Evolutionary conservation across 2,797 vertebrate genomes (phyloP), one percentile per base, ranked within the genome.

Genomic region (Monodelphis domestica): DNA sequence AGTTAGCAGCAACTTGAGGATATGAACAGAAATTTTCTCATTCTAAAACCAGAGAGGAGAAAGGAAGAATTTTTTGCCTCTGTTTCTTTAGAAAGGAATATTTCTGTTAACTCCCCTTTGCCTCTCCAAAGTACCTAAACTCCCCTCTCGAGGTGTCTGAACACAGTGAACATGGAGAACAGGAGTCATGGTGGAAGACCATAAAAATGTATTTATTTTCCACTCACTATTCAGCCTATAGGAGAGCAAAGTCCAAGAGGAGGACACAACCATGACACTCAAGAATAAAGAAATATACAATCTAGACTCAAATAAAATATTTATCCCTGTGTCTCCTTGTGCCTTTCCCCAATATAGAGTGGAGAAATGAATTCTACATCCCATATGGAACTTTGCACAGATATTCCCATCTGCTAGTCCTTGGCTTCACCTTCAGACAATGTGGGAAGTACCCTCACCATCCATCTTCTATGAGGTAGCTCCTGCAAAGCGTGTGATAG

Each of bases 271-370:
- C 38, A 45, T 84, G 9, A 84, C 12, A 84, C 70, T 50, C 21
- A 78, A 26, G 7, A 78, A 45, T 78, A 78, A 78, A 45, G 70
- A 45, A 78, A 45, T 17, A 17, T 17, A 45, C 17, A 78, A 24
- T 45, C n/a, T 78, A 78, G 1, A 78, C 38, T 78, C 17, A 78
- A 21, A n/a, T 78, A 78, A 78, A 78, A 45, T 21, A 45, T 78
- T 84, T 84, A 24, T 50, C 24, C n/a, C n/a, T 45, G 38, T 78
- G 38, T 38, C 38, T 45, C n/a, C 38, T 84, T 26, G 9, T 0
- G 1, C 0, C 0, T 3, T 50, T 78, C 30, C 29, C 26, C 3
- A 50, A 53, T 53, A 29, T 1, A 38, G 53, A 53, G 17, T 38
- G 45, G 33, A 59, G 45, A 89, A 78, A 7, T 2, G 1, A 54